phyloP scores from a whole-genome alignment of 2,113 vertebrate species.

The Propithecus coquereli region DNA sequence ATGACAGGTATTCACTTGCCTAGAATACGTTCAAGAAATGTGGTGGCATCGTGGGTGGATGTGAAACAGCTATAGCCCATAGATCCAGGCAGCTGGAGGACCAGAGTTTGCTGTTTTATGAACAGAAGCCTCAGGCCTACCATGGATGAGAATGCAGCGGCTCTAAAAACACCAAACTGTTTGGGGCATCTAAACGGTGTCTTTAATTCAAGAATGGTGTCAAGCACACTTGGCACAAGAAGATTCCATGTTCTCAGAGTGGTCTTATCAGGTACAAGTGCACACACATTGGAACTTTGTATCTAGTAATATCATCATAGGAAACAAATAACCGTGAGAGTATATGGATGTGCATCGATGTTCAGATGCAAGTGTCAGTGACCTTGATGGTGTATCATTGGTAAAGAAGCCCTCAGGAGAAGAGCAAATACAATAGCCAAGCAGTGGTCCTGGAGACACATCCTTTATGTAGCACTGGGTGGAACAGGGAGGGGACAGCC shows the following conservation, averaged over 20 bases:
- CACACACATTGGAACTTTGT: background rate
- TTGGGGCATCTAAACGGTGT: background rate
- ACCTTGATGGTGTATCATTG: background rate
- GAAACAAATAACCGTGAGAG: background rate
- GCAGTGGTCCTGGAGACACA: background rate
- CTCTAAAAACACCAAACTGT: background rate
- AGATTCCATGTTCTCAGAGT: background rate
- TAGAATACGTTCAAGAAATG: background rate
- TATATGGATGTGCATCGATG: background rate
- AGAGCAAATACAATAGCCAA: background rate
- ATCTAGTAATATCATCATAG: background rate
- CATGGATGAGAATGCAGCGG: background rate
- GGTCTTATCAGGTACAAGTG: background rate
- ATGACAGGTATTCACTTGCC: background rate
- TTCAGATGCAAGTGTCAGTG: background rate
- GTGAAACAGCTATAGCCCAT: background rate
- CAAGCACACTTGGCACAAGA: background rate
- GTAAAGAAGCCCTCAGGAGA: background rate
- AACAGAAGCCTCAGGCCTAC: background rate
- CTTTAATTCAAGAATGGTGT: background rate
- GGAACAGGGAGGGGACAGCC: background rate
- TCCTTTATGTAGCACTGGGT: background rate
- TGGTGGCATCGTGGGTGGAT: background rate
- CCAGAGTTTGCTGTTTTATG: conserved; percentile 5
- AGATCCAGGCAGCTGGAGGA: background rate